Base-by-base conservation (phyloP, 1,140 invertebrate species). In the Bombus sylvicola region DNA sequence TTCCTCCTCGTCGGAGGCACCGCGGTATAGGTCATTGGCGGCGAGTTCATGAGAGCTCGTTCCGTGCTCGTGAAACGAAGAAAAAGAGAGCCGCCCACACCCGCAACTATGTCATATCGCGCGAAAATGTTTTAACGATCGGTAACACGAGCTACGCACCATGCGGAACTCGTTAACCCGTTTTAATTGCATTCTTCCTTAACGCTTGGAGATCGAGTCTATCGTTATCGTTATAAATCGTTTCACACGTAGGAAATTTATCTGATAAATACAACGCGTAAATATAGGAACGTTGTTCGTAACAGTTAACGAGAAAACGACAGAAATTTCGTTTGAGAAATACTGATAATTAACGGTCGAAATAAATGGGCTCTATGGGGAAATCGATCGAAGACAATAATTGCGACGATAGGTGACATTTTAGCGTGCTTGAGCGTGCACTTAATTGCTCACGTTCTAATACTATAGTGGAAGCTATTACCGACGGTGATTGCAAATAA, bases 1-100 rank as follows among this genome's bases (percentile, higher is more conserved):
- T 83, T 90, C 90, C 78, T 89, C 90, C 88, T 91, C 90, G 81
- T 88, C 72, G 82, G 75, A 87, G 89, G 75, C 57, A 22, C 74
- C 39, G 39, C 59, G 81, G 83, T 89, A 92, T 92, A 92, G 92
- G 92, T 92, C 92, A 93, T 87, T 92, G 85, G 86, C 89, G 89
- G 86, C 84, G 89, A 82, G 83, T 89, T 89, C 90, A 87, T 86
- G 88, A 83, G 88, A 89, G 88, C 66, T 66, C n/a, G 80, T 81
- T 66, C 72, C 39, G 74, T 82, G 76, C 86, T 85, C 84, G 87
- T 71, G 83, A 86, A 79, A 89, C 68, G 47, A 59, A 73, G 57
- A 12, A 86, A 81, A 34, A 69, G 37, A 53, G 64, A 75, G 28
- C 71, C 62, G n/a, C 47, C 62, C 43, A 39, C 41, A 28, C 12